Base-by-base conservation (phyloP, 1,140 invertebrate genomes). In the Atta cephalotes region DNA sequence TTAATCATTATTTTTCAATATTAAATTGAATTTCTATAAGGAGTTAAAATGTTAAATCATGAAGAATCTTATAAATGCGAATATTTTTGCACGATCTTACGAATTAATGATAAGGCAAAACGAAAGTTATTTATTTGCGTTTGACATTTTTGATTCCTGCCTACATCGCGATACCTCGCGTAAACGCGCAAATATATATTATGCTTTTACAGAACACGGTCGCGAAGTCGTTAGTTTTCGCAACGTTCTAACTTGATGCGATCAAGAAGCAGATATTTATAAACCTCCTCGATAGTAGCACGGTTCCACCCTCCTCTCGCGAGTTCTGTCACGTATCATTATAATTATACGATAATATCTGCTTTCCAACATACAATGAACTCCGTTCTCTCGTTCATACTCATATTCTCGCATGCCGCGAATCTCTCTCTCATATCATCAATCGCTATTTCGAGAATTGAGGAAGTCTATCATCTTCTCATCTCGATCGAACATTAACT, bases 271-370 rank as follows among this genome's bases (percentile, higher is more conserved):
- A 81, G 31, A 81, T 70, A 81, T 70, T 71, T 81, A 70, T 70
- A 58, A 58, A 81, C 7, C 21, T 80, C 49, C 49, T 70, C 35
- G 28, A 70, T 45, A 58, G 14, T 35, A 71, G 21, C 31, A 65
- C 58, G 35, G 14, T 56, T 53, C 16, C 10, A 9, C 6, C n/a
- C n/a, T 80, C 6, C 14, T 81, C 31, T 10, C 31, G 21, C 21
- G 51, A 28, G 28, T 9, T 51, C 10, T 68, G 45, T 45, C 25
- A 28, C 31, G 18, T 79, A 45, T 80, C 45, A 28, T 53, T 80
- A 53, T 80, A 66, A 80, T 80, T 79, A 79, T 80, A 18, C 49
- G 65, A 81, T 81, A 60, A 12, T 45, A 81, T 81, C 31, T 58
- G 3, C 9, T 56, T 14, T 45, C 0, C 35, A 14, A 58, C 35